Evolutionary conservation across 2,113 vertebrate genomes (phyloP), one percentile per base, ranked within the genome.

Genomic region (Sorex fumeus): DNA sequence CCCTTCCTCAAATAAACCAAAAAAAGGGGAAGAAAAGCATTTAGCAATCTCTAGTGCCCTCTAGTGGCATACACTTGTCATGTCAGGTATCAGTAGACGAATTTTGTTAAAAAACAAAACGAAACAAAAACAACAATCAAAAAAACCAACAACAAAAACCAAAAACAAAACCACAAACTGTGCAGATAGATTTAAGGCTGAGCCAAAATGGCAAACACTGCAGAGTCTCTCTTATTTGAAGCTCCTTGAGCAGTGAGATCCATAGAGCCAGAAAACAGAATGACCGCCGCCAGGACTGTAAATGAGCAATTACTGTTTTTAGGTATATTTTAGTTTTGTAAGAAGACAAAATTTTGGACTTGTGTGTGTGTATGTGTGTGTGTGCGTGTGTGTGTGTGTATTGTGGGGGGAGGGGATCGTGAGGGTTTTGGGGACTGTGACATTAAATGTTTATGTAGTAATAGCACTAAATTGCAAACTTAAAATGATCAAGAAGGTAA

Each of bases 11-110:
- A 43, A 75, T 1, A 23, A n/a, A 36, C 23, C 23, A 19, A 19
- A 27, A 40, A 40, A 40, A 40, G 7, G 47, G 19, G 7, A 40
- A 40, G 7, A 40, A 40, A 40, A 83, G 27, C 57, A 94, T 94
- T 86, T 25, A 16, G 89, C 97, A 92, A 97, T 96, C 98, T 98
- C 77, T 87, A 95, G 74, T 97, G 97, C 97, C 97, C 98, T 97
- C 98, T 96, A 95, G 98, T 97, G 98, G 97, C 53, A 1, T 1
- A 36, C 4, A 2, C 23, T 87, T 60, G 92, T 78, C 91, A 80
- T 87, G 84, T 87, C 71, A 11, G 12, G 71, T 45, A 64, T 53
- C 45, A 30, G 43, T 43, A 47, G 4, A 57, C 13, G 27, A 28
- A 36, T 64, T 93, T 75, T 87, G 28, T 28, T 71, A 27, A 64